phyloP scores from a whole-genome alignment of 2,888 invertebrate species.

The Nephrocerus scutellatus region DNA sequence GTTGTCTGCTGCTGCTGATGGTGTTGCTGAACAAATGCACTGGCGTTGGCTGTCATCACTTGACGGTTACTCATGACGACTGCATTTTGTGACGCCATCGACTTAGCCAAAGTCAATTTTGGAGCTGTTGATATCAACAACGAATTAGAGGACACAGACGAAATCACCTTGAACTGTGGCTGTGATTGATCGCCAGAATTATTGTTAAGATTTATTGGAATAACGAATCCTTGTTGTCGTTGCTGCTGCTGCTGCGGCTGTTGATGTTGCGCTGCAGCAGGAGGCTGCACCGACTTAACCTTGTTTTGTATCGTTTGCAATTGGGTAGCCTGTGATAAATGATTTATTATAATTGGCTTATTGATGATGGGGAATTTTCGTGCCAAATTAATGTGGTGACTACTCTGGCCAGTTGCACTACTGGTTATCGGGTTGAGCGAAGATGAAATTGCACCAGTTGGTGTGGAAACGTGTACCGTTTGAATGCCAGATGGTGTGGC shows the following conservation, averaged over 20 bases:
- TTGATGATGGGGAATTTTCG: too few species aligned
- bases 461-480: conserved; percentile 41
- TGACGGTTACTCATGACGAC: conserved; percentile 1
- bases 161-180: too few species aligned
- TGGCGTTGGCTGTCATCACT: too few species aligned
- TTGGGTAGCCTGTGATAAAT: conserved; percentile 19
- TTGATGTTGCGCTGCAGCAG: conserved; percentile 7
- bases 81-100: too few species aligned
- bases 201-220: conserved; percentile 1
- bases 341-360: conserved; percentile 39
- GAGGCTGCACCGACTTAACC: conserved; percentile 16
- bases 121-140: too few species aligned
- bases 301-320: conserved; percentile 12
- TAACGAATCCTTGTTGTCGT: conserved; percentile 6
- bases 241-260: conserved; percentile 6
- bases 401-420: too few species aligned
- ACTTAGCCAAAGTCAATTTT: too few species aligned
- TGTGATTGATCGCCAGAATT: not conserved
- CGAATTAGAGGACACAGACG: too few species aligned
- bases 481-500: conserved; percentile 43
- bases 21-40: too few species aligned
- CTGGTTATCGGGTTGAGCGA: too few species aligned
- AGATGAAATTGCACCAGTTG: conserved; percentile 15
- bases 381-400: too few species aligned
- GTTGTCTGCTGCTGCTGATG: conserved; percentile 8